Percentiles rank a stretch among this genome's conserved stretches.
These are phyloP conservation scores for Agelas oroides DNA, from an alignment of 37 sponge, comb jelly and placozoan genomes.

Conservation along the genomic window DNA sequence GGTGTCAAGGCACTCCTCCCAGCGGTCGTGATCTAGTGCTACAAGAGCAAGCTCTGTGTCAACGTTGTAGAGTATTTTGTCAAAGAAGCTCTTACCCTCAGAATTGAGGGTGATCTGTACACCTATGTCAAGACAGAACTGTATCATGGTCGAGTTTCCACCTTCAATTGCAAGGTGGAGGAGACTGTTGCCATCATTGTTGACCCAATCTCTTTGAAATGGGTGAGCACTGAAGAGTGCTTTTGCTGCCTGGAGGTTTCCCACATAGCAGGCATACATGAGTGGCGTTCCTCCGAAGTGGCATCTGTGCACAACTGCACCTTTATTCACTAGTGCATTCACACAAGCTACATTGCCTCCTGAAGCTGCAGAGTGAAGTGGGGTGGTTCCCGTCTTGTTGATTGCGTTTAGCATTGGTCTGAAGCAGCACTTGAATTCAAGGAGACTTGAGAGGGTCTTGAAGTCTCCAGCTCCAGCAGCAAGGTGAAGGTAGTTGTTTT, in stretches of 20 bases:
- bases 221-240: slow-evolving; percentile 54
- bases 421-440: background rate
- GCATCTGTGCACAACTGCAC: slow-evolving; percentile 73
- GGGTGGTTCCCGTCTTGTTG: slow-evolving; percentile 58
- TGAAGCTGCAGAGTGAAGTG: slow-evolving; percentile 75
- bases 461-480: slow-evolving; percentile 56
- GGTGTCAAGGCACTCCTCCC: slow-evolving; percentile 74
- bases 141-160: slow-evolving; percentile 42
- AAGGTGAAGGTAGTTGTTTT: slow-evolving; percentile 66
- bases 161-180: slow-evolving; percentile 77
- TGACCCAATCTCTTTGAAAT: slow-evolving; percentile 64
- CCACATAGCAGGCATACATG: slow-evolving; percentile 53
- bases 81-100: slow-evolving; percentile 72
- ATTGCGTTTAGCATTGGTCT: slow-evolving; percentile 63
- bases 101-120: slow-evolving; percentile 69
- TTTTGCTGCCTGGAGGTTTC: slow-evolving; percentile 55
- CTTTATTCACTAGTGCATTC: slow-evolving; percentile 68
- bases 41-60: slow-evolving; percentile 37
- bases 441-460: slow-evolving; percentile 24
- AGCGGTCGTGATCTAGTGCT: slow-evolving; percentile 59
- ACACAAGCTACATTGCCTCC: slow-evolving; percentile 43
- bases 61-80: slow-evolving; percentile 60
- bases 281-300: slow-evolving; percentile 72
- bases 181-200: slow-evolving; percentile 65
- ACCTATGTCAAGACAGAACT: slow-evolving; percentile 65